Evolutionary conservation across 2,797 vertebrate species (phyloP).

Genomic region (Champsocephalus esox): DNA sequence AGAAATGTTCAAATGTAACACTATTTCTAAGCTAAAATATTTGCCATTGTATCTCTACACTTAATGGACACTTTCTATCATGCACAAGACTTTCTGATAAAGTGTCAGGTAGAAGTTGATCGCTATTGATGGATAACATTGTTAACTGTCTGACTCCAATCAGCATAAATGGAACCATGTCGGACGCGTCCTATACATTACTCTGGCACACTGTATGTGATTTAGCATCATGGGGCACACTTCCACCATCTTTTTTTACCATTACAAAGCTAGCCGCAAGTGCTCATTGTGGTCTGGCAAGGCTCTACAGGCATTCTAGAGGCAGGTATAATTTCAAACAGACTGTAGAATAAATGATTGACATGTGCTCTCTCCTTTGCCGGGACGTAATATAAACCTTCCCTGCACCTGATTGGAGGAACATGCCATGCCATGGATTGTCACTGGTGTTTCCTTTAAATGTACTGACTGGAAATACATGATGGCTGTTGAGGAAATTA

Average conservation of each 20-base stretch:
- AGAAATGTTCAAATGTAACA: background rate
- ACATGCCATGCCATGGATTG: background rate
- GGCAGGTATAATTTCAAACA: constrained; percentile 45
- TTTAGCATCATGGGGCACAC: constrained; percentile 21
- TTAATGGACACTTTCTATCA: background rate
- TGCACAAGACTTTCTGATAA: background rate
- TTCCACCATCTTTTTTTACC: constrained; percentile 11
- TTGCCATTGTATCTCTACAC: background rate
- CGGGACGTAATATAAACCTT: constrained; percentile 21
- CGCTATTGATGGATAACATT: background rate
- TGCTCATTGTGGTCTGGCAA: constrained; percentile 47
- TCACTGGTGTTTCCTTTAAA: no score
- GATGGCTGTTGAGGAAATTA: no score
- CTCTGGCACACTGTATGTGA: constrained; percentile 7
- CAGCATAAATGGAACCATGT: background rate
- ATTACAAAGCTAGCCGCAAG: constrained; percentile 25
- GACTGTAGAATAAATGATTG: constrained; percentile 49
- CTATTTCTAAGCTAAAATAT: background rate
- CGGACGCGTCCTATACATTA: background rate
- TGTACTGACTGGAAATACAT: no score
- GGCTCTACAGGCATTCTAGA: constrained; percentile 24
- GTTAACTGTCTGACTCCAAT: background rate
- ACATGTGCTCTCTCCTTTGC: constrained; percentile 32
- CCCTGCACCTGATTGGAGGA: constrained; percentile 26
- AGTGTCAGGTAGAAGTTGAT: background rate